Percentiles rank a stretch among this genome's conserved stretches.
Evolutionary conservation across 2,888 invertebrate genomes (phyloP).

Genomic region (Psococerastis gibbosa): DNA sequence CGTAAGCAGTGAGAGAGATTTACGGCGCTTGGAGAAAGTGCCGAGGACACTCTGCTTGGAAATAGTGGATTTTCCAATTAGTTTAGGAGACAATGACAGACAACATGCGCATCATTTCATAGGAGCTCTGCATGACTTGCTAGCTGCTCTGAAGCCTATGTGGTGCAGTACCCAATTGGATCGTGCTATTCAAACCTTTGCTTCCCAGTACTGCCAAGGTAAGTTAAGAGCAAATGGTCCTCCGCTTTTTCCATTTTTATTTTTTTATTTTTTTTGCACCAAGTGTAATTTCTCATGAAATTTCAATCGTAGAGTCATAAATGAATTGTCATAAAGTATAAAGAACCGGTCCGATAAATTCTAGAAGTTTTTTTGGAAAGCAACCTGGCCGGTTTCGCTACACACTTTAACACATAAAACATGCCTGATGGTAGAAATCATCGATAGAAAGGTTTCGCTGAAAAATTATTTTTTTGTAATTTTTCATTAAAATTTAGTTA

Average conservation of each 20-base stretch:
- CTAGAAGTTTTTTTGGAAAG: too few relatives aligned
- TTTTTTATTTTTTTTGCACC: conserved; percentile 6
- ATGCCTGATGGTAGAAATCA: too few relatives aligned
- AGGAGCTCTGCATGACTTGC: conserved; percentile 49
- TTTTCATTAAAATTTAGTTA: too few relatives aligned
- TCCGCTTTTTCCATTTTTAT: conserved; percentile 32
- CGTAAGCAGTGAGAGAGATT: not conserved
- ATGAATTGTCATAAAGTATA: too few relatives aligned
- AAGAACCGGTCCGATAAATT: too few relatives aligned
- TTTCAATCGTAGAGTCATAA: too few relatives aligned
- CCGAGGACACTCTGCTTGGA: conserved; percentile 22
- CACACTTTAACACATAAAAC: too few relatives aligned
- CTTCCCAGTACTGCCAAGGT: conserved; percentile 78
- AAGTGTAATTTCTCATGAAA: too few relatives aligned
- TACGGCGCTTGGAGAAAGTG: not conserved
- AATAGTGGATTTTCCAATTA: conserved; percentile 21
- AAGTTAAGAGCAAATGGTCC: too few relatives aligned
- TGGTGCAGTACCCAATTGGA: conserved; percentile 69
- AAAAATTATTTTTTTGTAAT: too few relatives aligned
- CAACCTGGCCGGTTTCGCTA: too few relatives aligned
- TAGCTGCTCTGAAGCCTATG: conserved; percentile 55
- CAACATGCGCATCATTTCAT: conserved; percentile 74
- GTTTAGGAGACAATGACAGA: conserved; percentile 46
- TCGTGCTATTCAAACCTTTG: conserved; percentile 78
- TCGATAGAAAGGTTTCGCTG: too few relatives aligned